Evolutionary conservation across 1,140 invertebrate genomes (phyloP).

Genomic region (Bradysia coprophila): DNA sequence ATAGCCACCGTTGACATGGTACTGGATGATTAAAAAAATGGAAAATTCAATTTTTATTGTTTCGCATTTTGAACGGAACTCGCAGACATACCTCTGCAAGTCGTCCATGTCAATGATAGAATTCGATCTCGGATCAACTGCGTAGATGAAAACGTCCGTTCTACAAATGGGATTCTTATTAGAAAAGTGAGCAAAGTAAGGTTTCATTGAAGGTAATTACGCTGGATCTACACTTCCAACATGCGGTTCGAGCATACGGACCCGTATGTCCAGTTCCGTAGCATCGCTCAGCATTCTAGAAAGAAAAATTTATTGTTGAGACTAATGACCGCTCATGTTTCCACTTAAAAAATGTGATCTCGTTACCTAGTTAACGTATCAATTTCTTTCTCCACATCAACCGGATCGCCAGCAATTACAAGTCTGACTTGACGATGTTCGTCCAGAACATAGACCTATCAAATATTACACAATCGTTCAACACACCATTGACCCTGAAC

Average conservation of each 20-base stretch:
- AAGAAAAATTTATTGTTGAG: no score
- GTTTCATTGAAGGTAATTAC: constrained; percentile 28
- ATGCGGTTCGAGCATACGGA: constrained; percentile 58
- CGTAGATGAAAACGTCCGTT: constrained; percentile 69
- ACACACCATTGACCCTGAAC: not conserved
- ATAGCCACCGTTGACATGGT: constrained; percentile 2
- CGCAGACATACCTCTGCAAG: constrained; percentile 42
- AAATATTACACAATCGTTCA: no score
- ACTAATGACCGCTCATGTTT: no score
- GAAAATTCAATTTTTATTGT: not conserved
- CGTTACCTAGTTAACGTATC: no score
- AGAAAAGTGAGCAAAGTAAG: not conserved
- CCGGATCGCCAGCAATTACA: constrained; percentile 51
- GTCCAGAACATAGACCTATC: constrained; percentile 60
- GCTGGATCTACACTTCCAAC: constrained; percentile 34
- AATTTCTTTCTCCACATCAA: constrained; percentile 48
- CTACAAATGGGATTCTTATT: constrained; percentile 28
- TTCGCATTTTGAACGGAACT: not conserved
- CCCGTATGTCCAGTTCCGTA: constrained; percentile 55
- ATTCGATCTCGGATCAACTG: constrained; percentile 60
- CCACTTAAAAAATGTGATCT: no score
- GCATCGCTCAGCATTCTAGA: constrained; percentile 46
- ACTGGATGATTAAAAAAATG: not conserved
- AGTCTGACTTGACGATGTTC: constrained; percentile 61
- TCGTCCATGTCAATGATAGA: constrained; percentile 61